Evolutionary conservation across 1,140 invertebrate genomes (phyloP).

Genomic region (Watersipora subatra): DNA sequence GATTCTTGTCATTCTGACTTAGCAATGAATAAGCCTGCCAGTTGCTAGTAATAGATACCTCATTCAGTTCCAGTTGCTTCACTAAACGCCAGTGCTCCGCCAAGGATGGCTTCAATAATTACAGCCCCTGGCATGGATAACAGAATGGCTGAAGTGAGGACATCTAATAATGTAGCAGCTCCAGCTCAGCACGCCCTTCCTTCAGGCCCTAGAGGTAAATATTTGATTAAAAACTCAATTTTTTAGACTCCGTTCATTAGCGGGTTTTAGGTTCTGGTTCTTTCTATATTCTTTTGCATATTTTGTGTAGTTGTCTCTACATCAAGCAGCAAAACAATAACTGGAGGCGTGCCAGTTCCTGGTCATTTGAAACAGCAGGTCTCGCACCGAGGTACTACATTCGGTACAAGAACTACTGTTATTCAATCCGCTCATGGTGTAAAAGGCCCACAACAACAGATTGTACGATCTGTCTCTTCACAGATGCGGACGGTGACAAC

Average conservation of each 20-base stretch:
- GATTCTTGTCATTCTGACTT: no score
- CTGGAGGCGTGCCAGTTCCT: no score
- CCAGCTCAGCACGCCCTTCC: not conserved
- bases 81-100: not conserved
- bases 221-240: no score
- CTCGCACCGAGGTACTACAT: not conserved
- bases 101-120: not conserved
- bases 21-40: no score
- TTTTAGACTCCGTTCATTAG: not conserved
- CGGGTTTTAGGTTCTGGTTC: not conserved
- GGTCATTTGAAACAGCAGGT: not conserved
- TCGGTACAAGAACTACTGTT: not conserved
- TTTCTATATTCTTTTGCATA: not conserved
- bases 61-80: not conserved
- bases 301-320: not conserved
- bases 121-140: not conserved
- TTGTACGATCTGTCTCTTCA: not conserved
- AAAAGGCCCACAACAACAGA: not conserved
- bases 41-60: no score
- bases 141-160: not conserved
- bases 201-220: not conserved
- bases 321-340: not conserved
- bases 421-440: not conserved
- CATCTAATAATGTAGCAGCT: not conserved
- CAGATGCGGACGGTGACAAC: no score